These are phyloP conservation scores for Drosophila mettleri DNA, from an alignment of 2,888 invertebrate genomes.

Conservation along the genomic window DNA sequence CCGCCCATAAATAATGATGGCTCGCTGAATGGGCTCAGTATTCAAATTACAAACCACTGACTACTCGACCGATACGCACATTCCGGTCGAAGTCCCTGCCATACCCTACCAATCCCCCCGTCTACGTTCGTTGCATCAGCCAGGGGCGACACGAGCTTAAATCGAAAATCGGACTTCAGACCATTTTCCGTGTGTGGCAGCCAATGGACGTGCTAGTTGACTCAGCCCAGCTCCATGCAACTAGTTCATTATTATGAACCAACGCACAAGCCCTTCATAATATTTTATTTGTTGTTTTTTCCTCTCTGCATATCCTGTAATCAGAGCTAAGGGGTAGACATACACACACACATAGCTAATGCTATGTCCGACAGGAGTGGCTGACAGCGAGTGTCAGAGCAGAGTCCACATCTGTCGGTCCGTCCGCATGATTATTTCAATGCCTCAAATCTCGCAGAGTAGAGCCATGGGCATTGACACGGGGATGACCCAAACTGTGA, in stretches of 20 bases:
- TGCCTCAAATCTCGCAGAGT: no score
- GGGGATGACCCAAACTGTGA: no score
- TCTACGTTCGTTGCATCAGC: constrained; percentile 26
- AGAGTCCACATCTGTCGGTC: no score
- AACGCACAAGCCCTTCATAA: constrained; percentile 15
- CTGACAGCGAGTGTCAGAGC: no score
- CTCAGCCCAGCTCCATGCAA: neutral
- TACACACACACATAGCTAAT: neutral
- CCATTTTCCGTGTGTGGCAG: constrained; percentile 36
- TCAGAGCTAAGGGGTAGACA: neutral
- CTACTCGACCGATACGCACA: constrained; percentile 8
- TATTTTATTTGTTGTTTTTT: neutral
- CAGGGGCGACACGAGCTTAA: constrained; percentile 65
- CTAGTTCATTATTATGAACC: constrained; percentile 25
- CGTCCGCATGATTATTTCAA: neutral
- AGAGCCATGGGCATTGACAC: no score
- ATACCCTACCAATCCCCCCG: neutral
- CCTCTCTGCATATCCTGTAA: constrained; percentile 1
- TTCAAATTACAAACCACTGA: constrained; percentile 62
- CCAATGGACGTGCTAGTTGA: constrained; percentile 30
- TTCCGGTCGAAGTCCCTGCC: neutral
- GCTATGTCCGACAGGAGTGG: no score
- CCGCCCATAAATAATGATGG: constrained; percentile 70
- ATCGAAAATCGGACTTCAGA: constrained; percentile 55
- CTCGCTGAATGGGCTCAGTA: constrained; percentile 42